Evolutionary conservation across 2,113 vertebrate species (phyloP), one percentile per base, ranked within the genome.

Genomic region (Sterrhoptilus dennistouni): DNA sequence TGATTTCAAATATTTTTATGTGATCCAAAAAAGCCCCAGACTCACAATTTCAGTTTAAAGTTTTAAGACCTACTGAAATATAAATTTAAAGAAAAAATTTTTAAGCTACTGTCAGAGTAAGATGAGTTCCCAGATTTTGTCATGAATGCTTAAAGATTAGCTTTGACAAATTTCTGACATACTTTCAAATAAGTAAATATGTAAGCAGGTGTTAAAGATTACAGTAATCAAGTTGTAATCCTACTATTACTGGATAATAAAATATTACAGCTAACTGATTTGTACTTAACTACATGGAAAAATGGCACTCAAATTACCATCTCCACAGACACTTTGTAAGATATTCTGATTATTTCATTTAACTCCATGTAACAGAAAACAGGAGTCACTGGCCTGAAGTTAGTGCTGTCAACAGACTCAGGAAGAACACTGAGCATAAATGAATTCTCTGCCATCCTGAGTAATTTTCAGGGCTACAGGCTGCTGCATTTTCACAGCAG

Each of bases 241-340:
- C 91, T 95, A 87, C 35, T 45, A 35, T 92, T 83, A 95, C 2
- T 57, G 23, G 13, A 60, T 77, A 76, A 80, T 72, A 83, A 87
- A 81, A 86, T 53, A 88, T 29, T 75, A 81, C 9, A 35, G 60
- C 64, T 92, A 95, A 70, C 18, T 71, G 72, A 88, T 61, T 81
- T 53, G 65, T 35, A 91, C 33, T 87, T 71, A 89, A 52, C 56
- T 94, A 96, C 64, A 83, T 0, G 86, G 69, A 83, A 94, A 97
- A 95, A 95, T 63, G 60, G 83, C 71, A 96, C 82, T 93, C 54
- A 82, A 89, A 89, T 89, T 53, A 89, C 61, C 68, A 95, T 90
- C 78, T 96, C 93, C 61, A 82, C 19, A 85, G 74, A 91, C 65
- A 74, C 40, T 75, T 36, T 56, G 7, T 42, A 81, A 70, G 40